Percentiles rank a stretch among this genome's conserved stretches.
Evolutionary conservation across 2,797 vertebrate genomes (phyloP).

Genomic region (Enteromius radiatus): DNA sequence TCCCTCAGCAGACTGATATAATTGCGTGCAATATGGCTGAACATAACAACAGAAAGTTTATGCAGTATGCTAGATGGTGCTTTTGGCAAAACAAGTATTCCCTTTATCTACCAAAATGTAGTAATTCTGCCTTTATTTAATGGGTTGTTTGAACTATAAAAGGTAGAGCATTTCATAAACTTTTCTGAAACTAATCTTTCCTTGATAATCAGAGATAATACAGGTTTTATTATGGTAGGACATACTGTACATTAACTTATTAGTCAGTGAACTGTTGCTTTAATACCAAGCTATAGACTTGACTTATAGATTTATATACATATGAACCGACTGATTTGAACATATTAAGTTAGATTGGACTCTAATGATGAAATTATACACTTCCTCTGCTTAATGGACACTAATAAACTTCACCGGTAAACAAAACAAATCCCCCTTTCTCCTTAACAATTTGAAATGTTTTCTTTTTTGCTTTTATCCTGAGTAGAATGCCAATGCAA

Average conservation of each 20-base stretch:
- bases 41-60: neutral
- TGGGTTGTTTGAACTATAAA: neutral
- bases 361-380: constrained; percentile 3
- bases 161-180: neutral
- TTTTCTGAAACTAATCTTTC: constrained; percentile 11
- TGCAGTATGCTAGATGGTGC: neutral
- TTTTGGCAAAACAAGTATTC: neutral
- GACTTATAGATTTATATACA: neutral
- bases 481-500: constrained; percentile 21
- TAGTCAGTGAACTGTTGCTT: neutral
- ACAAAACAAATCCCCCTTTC: neutral
- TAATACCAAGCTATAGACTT: constrained; percentile 1
- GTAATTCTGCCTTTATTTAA: constrained; percentile 9
- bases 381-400: neutral
- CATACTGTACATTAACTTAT: neutral
- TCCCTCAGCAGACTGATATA: constrained; percentile 44
- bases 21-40: constrained; percentile 22
- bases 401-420: neutral
- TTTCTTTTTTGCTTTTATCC: constrained; percentile 8
- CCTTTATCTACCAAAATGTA: neutral
- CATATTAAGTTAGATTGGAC: constrained; percentile 1
- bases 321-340: neutral
- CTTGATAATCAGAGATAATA: neutral
- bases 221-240: neutral
- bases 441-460: constrained; percentile 12